phyloP scores from a whole-genome alignment of 1,140 invertebrate genomes.

The Brachionus manjavacas region DNA sequence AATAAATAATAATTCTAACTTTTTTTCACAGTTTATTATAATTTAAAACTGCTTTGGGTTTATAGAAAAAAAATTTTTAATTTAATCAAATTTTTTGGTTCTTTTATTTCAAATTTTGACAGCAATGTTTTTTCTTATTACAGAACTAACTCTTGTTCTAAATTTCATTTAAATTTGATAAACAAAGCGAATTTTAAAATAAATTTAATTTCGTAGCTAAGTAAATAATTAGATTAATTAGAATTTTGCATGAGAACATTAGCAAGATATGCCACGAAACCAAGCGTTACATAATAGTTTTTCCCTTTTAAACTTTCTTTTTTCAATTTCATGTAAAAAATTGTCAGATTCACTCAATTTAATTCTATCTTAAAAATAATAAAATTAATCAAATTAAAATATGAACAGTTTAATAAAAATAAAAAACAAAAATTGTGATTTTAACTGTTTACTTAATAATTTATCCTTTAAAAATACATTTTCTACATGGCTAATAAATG shows the following conservation, averaged over 20 bases:
- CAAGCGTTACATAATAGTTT: neutral
- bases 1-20: neutral
- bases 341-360: no score
- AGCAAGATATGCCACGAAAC: neutral
- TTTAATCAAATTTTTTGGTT: neutral
- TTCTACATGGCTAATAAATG: neutral
- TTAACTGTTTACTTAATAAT: neutral
- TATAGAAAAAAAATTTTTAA: neutral
- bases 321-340: neutral
- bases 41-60: neutral
- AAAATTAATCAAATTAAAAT: neutral
- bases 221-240: neutral
- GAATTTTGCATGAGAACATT: conserved; percentile 31
- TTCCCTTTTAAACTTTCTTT: neutral
- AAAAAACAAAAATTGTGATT: no score
- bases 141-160: neutral
- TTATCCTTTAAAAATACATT: neutral
- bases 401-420: no score
- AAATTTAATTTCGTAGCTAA: neutral
- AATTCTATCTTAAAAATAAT: no score
- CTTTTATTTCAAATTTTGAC: neutral
- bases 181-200: neutral
- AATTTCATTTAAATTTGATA: neutral
- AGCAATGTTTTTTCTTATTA: neutral
- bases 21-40: neutral